Evolutionary conservation across 1,140 invertebrate species (phyloP), one percentile per base, ranked within the genome.

Genomic region (Bombus fervidus): DNA sequence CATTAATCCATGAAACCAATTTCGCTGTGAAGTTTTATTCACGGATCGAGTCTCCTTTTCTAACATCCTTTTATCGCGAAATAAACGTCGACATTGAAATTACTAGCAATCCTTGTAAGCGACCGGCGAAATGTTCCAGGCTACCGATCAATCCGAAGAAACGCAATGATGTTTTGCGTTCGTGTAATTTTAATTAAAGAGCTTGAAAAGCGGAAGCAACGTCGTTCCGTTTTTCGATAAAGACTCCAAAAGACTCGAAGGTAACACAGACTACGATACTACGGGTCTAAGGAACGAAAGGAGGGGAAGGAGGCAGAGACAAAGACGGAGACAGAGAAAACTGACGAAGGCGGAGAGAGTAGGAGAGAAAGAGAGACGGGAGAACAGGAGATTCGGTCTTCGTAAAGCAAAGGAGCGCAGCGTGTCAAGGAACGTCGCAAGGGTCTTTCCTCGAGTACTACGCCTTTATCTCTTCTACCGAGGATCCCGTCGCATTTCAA

Each of bases 161-260:
- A 15, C 22, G 72, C 41, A 28, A 53, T 39, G 57, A 68, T 78
- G 41, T 75, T 57, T 79, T 25, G 82, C 87, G 77, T 79, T 84
- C 81, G 69, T 71, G 77, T 83, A 85, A 91, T 90, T 91, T 92
- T 92, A 92, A 92, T 92, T 91, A 92, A 91, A 90, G 81, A 90
- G 83, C 79, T 79, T 75, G 87, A 86, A 91, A 86, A 83, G 85
- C 86, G 68, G 84, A 85, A 83, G 81, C 86, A 90, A 91, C 87
- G 91, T 72, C 84, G 74, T 64, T 69, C 69, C 72, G 76, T 71
- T 86, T 89, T 83, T 89, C 77, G 71, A 89, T 87, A 88, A 91
- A 87, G 89, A 88, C 74, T 47, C 78, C 37, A 25, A 34, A 77
- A 62, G 87, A 73, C 75, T 83, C 71, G 47, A 68, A 73, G 81